A percentile compares a stretch with the other conserved stretches of the same genome.
Evolutionary conservation across 53 echinoderm and acorn worm genomes (phyloP).

Genomic region (Echinarachnius parma): DNA sequence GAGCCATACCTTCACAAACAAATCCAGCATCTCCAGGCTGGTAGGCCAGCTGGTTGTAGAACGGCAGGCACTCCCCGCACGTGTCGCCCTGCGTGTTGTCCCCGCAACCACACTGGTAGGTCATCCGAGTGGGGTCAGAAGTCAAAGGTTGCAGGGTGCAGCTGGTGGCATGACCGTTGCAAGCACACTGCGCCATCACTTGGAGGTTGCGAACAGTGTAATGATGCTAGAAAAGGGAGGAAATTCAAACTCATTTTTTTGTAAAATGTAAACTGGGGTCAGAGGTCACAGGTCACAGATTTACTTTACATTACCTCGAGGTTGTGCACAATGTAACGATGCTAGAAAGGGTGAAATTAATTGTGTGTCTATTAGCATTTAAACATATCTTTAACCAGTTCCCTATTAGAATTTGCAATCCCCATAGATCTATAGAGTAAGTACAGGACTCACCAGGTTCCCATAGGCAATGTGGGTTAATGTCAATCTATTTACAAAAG

Average conservation of each 20-base stretch:
- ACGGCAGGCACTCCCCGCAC: slow-evolving; percentile 78
- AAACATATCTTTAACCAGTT: no score
- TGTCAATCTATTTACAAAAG: no score
- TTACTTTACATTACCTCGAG: no score
- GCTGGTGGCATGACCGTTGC: slow-evolving; percentile 75
- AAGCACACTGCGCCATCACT: slow-evolving; percentile 69
- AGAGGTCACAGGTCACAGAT: no score
- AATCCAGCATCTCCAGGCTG: slow-evolving; percentile 66
- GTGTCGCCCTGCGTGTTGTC: slow-evolving; percentile 74
- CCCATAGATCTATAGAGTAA: no score
- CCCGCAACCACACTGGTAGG: slow-evolving; percentile 81
- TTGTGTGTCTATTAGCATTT: no score
- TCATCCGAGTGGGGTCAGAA: slow-evolving; percentile 47
- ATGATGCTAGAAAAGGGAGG: slow-evolving; percentile 66
- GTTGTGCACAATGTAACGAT: no score
- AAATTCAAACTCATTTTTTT: not conserved
- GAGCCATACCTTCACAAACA: slow-evolving; percentile 61
- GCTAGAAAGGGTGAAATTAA: no score
- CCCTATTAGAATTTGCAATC: no score
- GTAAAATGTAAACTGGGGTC: no score
- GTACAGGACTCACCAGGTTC: no score
- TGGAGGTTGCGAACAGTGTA: slow-evolving; percentile 85
- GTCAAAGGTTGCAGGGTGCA: slow-evolving; percentile 67
- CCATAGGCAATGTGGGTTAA: no score
- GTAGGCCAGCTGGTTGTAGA: slow-evolving; percentile 89